A percentile compares a stretch with the other conserved stretches of the same genome.
Conservation (phyloP, 2,888 invertebrate genomes). For the Ophraella communa region DNA sequence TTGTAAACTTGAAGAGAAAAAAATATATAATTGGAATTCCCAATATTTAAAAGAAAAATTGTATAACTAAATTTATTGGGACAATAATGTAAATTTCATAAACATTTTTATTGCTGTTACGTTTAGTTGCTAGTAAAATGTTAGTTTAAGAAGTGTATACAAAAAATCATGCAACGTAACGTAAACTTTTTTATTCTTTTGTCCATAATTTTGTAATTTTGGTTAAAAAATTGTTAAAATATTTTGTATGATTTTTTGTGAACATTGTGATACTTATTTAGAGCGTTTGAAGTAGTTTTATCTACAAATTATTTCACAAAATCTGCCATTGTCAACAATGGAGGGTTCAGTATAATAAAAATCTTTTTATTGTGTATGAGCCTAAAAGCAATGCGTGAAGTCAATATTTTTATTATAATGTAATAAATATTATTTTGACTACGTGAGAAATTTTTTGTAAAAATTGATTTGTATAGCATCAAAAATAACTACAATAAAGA, state of each 20-base stretch:
- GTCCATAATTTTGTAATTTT: background rate
- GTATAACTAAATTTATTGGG: background rate
- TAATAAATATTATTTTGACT: slow-evolving; percentile 29
- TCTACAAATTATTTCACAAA: background rate
- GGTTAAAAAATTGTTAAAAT: background rate
- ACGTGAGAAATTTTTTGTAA: slow-evolving; percentile 3
- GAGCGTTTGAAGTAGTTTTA: too few species aligned
- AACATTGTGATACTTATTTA: slow-evolving; percentile 7
- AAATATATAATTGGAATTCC: too few species aligned
- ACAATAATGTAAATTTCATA: background rate
- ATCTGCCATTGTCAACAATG: slow-evolving; percentile 2
- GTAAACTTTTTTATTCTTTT: background rate
- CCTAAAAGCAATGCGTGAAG: background rate
- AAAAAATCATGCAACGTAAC: background rate
- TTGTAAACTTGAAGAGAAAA: too few species aligned
- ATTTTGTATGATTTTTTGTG: background rate
- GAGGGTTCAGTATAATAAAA: slow-evolving; percentile 8
- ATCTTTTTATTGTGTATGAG: slow-evolving; percentile 26
- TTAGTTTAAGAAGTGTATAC: background rate
- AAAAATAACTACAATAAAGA: background rate
- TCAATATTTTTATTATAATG: slow-evolving; percentile 24
- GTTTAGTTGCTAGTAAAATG: background rate
- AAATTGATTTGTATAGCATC: slow-evolving; percentile 13
- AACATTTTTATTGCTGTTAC: background rate
- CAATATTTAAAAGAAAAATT: background rate